Conservation (phyloP, 2,797 vertebrate genomes). For the Premnoplex brunnescens region DNA sequence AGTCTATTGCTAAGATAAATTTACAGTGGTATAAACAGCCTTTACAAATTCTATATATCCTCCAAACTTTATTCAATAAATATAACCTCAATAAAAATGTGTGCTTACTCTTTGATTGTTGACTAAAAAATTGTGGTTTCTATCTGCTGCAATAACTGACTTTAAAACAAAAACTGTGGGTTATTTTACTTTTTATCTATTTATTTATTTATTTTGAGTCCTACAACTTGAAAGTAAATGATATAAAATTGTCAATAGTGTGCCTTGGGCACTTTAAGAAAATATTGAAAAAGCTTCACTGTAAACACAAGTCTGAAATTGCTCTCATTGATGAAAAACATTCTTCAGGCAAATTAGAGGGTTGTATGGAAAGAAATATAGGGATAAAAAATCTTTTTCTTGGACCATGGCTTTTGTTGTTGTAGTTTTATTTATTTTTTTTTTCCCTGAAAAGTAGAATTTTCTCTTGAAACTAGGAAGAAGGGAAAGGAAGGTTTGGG, state of each 20-base stretch:
- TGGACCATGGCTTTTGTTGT: accelerated
- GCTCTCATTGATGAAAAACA: neutral
- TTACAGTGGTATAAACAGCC: slow-evolving; percentile 55
- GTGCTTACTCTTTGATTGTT: slow-evolving; percentile 20
- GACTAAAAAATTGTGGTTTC: neutral
- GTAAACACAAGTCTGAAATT: neutral
- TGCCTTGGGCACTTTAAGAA: neutral
- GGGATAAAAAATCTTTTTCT: neutral
- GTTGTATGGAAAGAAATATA: neutral
- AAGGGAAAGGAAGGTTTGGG: too few relatives aligned
- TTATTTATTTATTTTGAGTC: neutral
- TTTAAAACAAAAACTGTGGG: neutral
- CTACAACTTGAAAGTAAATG: neutral
- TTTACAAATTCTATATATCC: slow-evolving; percentile 48
- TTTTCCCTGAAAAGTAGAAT: neutral
- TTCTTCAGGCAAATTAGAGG: neutral
- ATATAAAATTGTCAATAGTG: neutral
- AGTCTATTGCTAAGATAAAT: slow-evolving; percentile 39
- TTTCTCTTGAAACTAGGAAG: neutral
- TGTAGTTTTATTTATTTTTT: too few relatives aligned
- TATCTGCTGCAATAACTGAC: neutral
- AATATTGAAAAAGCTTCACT: neutral
- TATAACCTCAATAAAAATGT: slow-evolving; percentile 6
- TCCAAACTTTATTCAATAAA: neutral
- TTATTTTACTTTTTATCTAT: neutral